These are phyloP conservation scores for Camptogramma bilineatum DNA, from an alignment of 2,888 invertebrate genomes.

Conservation along the genomic window DNA sequence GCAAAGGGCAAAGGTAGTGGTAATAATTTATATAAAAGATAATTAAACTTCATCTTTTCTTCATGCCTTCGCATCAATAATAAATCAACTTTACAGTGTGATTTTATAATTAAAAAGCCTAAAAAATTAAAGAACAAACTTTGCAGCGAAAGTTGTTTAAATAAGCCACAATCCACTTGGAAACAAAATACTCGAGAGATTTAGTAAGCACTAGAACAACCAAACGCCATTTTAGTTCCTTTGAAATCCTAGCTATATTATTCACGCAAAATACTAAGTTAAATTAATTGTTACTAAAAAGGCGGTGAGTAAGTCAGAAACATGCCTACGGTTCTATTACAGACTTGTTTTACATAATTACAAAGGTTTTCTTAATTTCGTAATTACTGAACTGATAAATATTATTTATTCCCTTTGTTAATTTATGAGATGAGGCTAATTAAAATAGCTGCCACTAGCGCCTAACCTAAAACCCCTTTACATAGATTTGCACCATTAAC, in stretches of 20 bases:
- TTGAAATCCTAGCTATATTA: slow-evolving; percentile 26
- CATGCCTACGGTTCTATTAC: slow-evolving; percentile 41
- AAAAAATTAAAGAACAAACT: background rate
- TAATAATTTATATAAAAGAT: too few relatives aligned
- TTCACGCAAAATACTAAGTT: slow-evolving; percentile 33
- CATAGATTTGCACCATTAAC: too few relatives aligned
- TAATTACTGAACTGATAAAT: slow-evolving; percentile 39
- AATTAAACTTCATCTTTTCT: background rate
- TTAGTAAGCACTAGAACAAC: slow-evolving; percentile 24
- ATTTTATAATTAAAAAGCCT: slow-evolving; percentile 1
- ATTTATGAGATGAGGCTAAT: slow-evolving; percentile 36
- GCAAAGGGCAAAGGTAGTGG: too few relatives aligned
- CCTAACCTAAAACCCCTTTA: background rate
- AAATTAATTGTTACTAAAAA: slow-evolving; percentile 39
- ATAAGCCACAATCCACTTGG: slow-evolving; percentile 23
- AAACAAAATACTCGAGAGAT: slow-evolving; percentile 20
- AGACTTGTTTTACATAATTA: slow-evolving; percentile 36
- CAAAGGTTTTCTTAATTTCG: slow-evolving; percentile 41
- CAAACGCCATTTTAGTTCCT: slow-evolving; percentile 25
- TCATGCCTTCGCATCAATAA: background rate
- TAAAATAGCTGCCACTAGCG: slow-evolving; percentile 14
- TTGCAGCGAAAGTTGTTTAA: slow-evolving; percentile 1
- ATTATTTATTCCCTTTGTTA: slow-evolving; percentile 39
- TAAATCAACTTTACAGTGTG: background rate
- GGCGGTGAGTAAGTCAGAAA: slow-evolving; percentile 34